Base-by-base conservation (phyloP, 2,113 vertebrate genomes). In the Equus quagga region DNA sequence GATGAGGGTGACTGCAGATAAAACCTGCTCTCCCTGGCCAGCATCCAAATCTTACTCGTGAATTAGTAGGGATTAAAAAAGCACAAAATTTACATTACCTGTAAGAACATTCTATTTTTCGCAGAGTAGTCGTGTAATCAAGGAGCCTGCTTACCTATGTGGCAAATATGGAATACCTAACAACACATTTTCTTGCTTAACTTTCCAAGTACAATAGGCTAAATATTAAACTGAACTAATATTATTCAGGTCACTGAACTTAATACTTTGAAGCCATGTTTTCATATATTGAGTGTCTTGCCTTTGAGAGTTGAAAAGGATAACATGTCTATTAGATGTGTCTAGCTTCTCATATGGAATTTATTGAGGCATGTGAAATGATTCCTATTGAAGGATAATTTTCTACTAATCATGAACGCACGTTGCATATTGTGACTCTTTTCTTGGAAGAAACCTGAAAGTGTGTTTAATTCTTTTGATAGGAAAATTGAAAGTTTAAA, bases 211-310 rank as follows among this genome's bases (percentile, higher is more conserved):
- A 33, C 1, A 70, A 28, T 65, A 86, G 24, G 36, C 58, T 72
- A 96, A 89, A 86, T 89, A 72, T 56, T 72, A 91, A 96, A 69
- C 24, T 62, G 26, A 92, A 44, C 41, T 94, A 80, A 46, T 81
- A 75, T 31, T 33, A 36, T 78, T 83, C 36, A 90, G 33, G 11
- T 93, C 28, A 88, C 18, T 64, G 33, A 26, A 64, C 3, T 83
- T 67, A 89, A 56, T 46, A 75, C 1, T 76, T 56, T 33, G 60
- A 94, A 87, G 58, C 51, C 31, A 5, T 54, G 80, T 92, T 85
- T 84, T 89, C 8, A 23, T 56, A 44, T 7, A n/a, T 49, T 24
- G 12, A 92, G 41, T 79, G 18, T n/a, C 4, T 51, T 96, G 8
- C 36, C 70, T 96, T 85, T 89, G 64, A 36, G 70, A 41, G 28